Evolutionary conservation across 2,113 vertebrate species (phyloP).

Genomic region (Pycnonotus jocosus): DNA sequence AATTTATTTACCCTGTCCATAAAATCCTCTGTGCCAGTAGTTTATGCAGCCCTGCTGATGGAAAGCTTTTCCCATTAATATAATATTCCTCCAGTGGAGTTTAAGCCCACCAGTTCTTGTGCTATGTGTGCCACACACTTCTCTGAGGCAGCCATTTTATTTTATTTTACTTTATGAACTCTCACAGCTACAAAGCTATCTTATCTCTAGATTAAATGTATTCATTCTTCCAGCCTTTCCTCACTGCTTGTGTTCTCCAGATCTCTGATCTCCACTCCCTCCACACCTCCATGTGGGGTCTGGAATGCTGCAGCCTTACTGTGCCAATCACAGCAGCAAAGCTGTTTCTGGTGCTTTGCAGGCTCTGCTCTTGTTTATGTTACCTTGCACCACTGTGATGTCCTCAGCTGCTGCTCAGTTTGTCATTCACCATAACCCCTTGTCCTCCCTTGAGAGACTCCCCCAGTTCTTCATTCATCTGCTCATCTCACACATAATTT

Average conservation of each 20-base stretch:
- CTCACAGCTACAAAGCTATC: not conserved
- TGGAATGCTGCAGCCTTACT: rapidly evolving
- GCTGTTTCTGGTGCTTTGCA: not conserved
- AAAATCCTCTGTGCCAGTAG: not conserved
- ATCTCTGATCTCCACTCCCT: not conserved
- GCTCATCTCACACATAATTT: not conserved
- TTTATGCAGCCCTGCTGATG: not conserved
- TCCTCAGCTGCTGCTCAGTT: not conserved
- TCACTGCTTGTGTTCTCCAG: not conserved
- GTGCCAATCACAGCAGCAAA: not conserved
- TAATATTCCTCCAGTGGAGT: not conserved
- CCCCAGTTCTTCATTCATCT: not conserved
- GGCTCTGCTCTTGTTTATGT: not conserved
- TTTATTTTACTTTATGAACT: not conserved
- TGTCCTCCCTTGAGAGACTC: not conserved
- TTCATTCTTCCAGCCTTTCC: not conserved
- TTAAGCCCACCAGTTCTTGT: not conserved
- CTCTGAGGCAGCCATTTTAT: not conserved
- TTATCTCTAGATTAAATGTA: not conserved
- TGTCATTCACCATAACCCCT: not conserved
- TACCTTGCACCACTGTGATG: not conserved
- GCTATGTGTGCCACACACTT: not conserved
- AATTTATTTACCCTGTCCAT: not conserved
- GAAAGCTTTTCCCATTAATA: not conserved
- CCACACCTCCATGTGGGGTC: not conserved